Evolutionary conservation across 1,140 invertebrate species (phyloP).

Genomic region (Caerostris extrusa): DNA sequence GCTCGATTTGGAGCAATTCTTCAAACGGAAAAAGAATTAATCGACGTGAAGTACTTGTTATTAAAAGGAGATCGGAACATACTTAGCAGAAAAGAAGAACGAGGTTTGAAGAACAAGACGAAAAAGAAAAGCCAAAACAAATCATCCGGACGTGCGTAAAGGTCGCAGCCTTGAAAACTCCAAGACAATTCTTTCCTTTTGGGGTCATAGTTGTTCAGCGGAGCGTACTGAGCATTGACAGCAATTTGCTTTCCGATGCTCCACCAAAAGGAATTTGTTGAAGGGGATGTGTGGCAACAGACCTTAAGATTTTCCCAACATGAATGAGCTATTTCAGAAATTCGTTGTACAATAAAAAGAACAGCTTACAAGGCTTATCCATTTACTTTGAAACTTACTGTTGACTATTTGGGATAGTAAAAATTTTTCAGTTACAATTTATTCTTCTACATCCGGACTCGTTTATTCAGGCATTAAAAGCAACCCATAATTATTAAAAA

Average conservation of each 20-base stretch:
- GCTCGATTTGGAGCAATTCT: background rate
- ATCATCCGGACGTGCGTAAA: background rate
- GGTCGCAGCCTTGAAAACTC: conserved; percentile 35
- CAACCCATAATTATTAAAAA: too few species aligned
- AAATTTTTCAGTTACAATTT: too few species aligned
- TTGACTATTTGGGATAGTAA: too few species aligned
- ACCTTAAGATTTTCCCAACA: background rate
- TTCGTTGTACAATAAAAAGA: background rate
- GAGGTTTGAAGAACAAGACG: background rate
- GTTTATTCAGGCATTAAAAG: too few species aligned
- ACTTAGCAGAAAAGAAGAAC: background rate
- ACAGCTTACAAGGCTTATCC: background rate
- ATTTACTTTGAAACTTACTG: too few species aligned
- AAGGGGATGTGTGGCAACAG: background rate
- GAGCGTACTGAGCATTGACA: background rate
- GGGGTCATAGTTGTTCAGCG: conserved; percentile 17
- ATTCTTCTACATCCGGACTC: too few species aligned
- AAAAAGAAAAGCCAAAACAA: conserved; percentile 24
- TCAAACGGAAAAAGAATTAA: background rate
- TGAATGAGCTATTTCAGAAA: background rate
- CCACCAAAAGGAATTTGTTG: background rate
- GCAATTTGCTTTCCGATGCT: background rate
- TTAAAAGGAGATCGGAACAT: background rate
- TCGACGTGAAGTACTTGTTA: background rate
- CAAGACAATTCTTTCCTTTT: conserved; percentile 39